Percentiles rank a stretch among this genome's conserved stretches.
Conservation (phyloP, 2,113 vertebrate genomes). For the pig (Sus scrofa) region T2T-Sscrofa CM000819.6:723001-723500, state of each 20-base stretch:
- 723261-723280: neutral
- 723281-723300: neutral
- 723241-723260: accelerated
- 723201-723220: neutral
- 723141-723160: neutral
- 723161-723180: neutral
- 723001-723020: neutral
- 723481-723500: too few relatives aligned
- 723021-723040: accelerated
- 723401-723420: neutral
- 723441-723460: accelerated
- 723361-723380: accelerated
- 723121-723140: neutral
- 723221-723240: too few relatives aligned
- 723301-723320: neutral
- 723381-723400: neutral
- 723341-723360: neutral
- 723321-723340: neutral
- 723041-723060: accelerated
- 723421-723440: accelerated
- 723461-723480: too few relatives aligned
- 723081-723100: neutral
- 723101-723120: neutral
- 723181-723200: too few relatives aligned
- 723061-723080: neutral